Evolutionary conservation across 2,113 vertebrate genomes (phyloP).

Genomic region (Microcebus griseorufus): DNA sequence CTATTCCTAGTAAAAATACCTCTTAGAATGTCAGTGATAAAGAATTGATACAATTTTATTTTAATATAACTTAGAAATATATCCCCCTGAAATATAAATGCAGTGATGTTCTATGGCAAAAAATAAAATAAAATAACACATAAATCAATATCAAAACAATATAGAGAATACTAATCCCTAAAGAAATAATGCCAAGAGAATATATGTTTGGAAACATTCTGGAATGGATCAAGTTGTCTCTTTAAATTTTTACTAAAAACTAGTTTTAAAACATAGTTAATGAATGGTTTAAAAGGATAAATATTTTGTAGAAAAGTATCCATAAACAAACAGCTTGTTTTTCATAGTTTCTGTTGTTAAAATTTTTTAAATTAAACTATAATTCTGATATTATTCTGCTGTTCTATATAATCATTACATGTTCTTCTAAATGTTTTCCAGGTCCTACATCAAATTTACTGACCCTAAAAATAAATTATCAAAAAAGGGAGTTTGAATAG

Average conservation of each 20-base stretch:
- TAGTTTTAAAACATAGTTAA: background rate
- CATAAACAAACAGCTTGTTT: background rate
- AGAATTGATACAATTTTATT: background rate
- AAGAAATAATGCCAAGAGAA: background rate
- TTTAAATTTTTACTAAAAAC: constrained; percentile 24
- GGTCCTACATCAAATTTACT: background rate
- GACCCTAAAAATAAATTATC: background rate
- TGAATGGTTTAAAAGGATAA: background rate
- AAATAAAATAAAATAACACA: background rate
- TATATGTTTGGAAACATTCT: background rate
- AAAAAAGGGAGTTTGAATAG: background rate
- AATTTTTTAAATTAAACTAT: background rate
- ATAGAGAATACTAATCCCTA: background rate
- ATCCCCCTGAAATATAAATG: background rate
- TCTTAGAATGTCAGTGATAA: constrained; percentile 15
- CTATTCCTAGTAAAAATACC: constrained; percentile 12
- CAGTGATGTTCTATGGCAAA: background rate
- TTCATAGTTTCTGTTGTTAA: background rate
- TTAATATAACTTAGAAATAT: constrained; percentile 29
- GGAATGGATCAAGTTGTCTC: background rate
- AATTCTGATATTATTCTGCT: background rate
- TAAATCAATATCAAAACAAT: constrained; percentile 25
- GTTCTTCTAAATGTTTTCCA: background rate
- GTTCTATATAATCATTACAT: background rate
- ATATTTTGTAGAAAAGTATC: background rate